phyloP scores from a whole-genome alignment of 2,888 invertebrate genomes.

The Apantesis nais region DNA sequence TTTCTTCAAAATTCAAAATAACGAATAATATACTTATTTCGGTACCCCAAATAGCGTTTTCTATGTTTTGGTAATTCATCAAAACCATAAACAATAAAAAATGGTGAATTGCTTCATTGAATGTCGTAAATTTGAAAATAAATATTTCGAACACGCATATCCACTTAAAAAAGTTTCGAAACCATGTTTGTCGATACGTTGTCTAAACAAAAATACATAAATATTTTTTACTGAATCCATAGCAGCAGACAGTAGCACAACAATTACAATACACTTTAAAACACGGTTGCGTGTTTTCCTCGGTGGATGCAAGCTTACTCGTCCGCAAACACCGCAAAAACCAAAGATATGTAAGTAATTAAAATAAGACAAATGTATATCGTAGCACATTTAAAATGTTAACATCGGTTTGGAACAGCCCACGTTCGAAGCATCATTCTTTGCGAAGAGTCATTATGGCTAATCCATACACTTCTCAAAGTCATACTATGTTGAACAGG shows the following conservation, averaged over 20 bases:
- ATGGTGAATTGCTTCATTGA: neutral
- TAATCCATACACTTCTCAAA: too few species aligned
- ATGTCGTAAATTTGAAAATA: neutral
- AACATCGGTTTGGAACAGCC: too few species aligned
- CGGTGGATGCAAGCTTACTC: conserved; percentile 10
- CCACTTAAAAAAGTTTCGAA: neutral
- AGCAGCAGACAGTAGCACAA: neutral
- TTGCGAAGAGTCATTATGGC: too few species aligned
- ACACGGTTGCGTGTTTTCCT: conserved; percentile 17
- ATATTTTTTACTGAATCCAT: neutral
- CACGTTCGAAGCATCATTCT: too few species aligned
- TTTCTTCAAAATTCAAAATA: too few species aligned
- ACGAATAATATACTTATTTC: too few species aligned
- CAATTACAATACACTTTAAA: neutral
- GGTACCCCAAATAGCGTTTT: too few species aligned
- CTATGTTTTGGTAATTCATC: neutral
- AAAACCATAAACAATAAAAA: neutral
- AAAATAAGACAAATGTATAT: conserved; percentile 31
- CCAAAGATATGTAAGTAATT: conserved; percentile 44
- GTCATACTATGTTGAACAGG: too few species aligned
- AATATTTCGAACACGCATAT: neutral
- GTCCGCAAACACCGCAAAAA: conserved; percentile 27
- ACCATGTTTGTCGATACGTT: neutral
- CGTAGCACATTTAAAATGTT: too few species aligned
- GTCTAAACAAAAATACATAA: neutral